Evolutionary conservation across 2,888 invertebrate species (phyloP), one percentile per base, ranked within the genome.

Genomic region (Tortricodes alternella): DNA sequence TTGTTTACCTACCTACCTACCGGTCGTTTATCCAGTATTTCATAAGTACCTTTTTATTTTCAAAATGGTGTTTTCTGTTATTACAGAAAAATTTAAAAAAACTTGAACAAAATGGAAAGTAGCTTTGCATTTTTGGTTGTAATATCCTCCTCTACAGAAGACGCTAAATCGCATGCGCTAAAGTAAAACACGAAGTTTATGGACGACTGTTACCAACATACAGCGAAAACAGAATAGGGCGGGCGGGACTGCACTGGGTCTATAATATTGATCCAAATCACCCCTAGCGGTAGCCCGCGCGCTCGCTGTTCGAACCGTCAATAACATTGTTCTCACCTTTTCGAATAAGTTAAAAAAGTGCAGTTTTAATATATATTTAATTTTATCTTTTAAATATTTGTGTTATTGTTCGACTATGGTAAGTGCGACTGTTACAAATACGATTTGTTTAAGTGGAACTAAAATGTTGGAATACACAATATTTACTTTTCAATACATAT

Each of bases 231-330:
- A 59, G 62, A 62, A 69, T 60, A 63, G 68, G 76, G 70, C 64
- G 73, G 34, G 44, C 37, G 35, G 52, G 37, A 62, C 58, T 61
- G n/a, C n/a, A n/a, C n/a, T n/a, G n/a, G n/a, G n/a, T n/a, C 63
- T 39, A 46, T 50, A 58, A 55, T 79, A 83, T 83, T 65, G 84
- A 84, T 79, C 74, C 62, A 52, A 43, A 46, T 53, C 58, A 55
- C 64, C 67, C 67, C 63, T 24, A 24, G 16, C 60, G 21, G 34
- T 34, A 24, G 34, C 43, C 27, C n/a, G 32, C 15, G 41, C 44
- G 39, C 39, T 29, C 27, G 23, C 34, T 46, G 35, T 29, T 37
- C 32, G 38, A 13, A 13, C 46, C 53, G 46, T 29, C 39, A 53
- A 38, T 32, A 46, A 53, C 46, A 53, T 53, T 32, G 52, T 19